phyloP scores from a whole-genome alignment of 2,797 vertebrate genomes.

The Melanotaenia nigrans region DNA sequence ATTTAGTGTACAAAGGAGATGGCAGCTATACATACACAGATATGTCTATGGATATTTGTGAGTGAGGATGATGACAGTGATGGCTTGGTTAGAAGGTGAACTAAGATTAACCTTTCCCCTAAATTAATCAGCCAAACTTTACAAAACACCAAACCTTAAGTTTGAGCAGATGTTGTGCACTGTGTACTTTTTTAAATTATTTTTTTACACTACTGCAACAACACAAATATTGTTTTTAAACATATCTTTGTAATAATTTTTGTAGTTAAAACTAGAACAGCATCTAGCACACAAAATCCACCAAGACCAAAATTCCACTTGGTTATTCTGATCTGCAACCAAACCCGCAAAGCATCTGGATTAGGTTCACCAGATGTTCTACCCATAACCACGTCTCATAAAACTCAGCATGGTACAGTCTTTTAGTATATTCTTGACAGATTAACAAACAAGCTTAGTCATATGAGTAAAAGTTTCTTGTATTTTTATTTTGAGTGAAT shows the following conservation, averaged over 20 bases:
- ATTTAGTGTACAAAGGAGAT: conserved; percentile 18
- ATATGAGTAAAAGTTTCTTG: no score
- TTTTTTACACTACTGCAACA: neutral
- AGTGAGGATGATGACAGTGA: neutral
- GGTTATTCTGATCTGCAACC: neutral
- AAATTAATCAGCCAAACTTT: neutral
- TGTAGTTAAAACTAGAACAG: no score
- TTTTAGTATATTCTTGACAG: neutral
- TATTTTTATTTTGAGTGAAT: no score
- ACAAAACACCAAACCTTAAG: no score
- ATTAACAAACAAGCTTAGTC: neutral
- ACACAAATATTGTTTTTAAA: neutral
- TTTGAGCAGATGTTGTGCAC: no score
- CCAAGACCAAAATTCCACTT: neutral
- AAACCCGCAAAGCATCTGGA: neutral
- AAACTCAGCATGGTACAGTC: neutral
- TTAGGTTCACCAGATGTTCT: neutral
- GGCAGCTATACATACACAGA: conserved; percentile 2
- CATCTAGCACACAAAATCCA: no score
- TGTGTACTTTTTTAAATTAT: no score
- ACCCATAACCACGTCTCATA: neutral
- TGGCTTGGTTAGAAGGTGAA: neutral
- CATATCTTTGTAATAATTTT: neutral
- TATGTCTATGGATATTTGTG: neutral
- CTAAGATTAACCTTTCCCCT: neutral